Evolutionary conservation across 1,140 invertebrate species (phyloP).

Genomic region (Trichonephila clavipes): DNA sequence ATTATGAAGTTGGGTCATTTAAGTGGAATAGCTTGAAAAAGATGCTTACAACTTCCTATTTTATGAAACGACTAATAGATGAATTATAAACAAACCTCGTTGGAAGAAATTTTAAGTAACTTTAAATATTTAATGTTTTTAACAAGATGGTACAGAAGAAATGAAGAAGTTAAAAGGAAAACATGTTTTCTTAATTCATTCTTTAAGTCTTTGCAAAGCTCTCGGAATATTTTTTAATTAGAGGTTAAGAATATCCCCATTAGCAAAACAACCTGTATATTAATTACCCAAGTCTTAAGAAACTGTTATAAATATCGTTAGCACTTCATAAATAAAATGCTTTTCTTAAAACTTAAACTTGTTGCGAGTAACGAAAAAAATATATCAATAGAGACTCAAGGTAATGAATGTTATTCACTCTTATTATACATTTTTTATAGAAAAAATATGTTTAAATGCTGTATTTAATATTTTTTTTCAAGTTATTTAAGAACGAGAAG

Average conservation of each 20-base stretch:
- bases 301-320: not conserved
- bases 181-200: not conserved
- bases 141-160: not conserved
- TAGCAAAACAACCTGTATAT: slow-evolving; percentile 28
- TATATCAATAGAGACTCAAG: not conserved
- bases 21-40: too few relatives aligned
- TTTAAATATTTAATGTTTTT: slow-evolving; percentile 4
- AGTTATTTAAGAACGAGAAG: not conserved
- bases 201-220: not conserved
- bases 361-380: not conserved
- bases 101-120: not conserved
- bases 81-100: not conserved
- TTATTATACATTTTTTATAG: not conserved
- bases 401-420: not conserved
- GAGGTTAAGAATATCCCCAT: slow-evolving; percentile 5
- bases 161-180: not conserved
- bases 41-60: not conserved
- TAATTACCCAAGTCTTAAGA: slow-evolving; percentile 22
- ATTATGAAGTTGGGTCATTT: too few relatives aligned
- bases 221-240: slow-evolving; percentile 46
- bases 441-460: not conserved
- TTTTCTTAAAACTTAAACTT: not conserved
- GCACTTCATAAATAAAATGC: not conserved
- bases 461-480: not conserved
- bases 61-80: not conserved